Conservation (phyloP, 2,797 vertebrate species). For the Gadopsis marmoratus region DNA sequence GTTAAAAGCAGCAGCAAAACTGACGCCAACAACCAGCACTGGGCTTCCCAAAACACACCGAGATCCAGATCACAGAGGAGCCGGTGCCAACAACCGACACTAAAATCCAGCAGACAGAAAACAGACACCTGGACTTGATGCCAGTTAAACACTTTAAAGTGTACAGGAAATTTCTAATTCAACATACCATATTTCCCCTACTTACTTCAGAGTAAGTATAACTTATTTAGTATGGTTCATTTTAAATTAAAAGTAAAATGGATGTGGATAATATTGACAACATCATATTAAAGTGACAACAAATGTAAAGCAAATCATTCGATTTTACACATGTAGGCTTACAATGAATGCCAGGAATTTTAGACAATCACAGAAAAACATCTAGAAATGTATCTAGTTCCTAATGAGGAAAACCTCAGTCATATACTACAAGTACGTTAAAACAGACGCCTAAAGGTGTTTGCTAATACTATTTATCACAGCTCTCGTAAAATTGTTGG, state of each 20-base stretch:
- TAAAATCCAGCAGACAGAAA: conserved; percentile 63
- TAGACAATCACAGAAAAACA: conserved; percentile 8
- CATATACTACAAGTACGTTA: conserved; percentile 8
- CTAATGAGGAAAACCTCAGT: conserved; percentile 8
- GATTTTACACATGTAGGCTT: not conserved
- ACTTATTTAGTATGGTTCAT: not conserved
- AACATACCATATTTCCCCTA: not conserved
- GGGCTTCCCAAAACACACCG: conserved; percentile 55
- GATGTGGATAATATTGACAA: not conserved
- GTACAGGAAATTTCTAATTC: not conserved
- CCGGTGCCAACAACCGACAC: conserved; percentile 27
- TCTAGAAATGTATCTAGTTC: not conserved
- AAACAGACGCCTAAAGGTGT: conserved; percentile 2
- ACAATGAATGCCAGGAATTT: not conserved
- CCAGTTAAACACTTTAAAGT: not conserved
- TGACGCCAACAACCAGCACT: conserved; percentile 61
- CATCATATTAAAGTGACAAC: conserved; percentile 8
- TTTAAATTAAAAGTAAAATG: conserved; percentile 11
- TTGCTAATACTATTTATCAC: not conserved
- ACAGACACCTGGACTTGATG: conserved; percentile 3
- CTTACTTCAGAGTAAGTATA: not conserved
- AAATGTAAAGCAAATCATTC: not conserved
- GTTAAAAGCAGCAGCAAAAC: conserved; percentile 76
- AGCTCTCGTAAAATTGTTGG: conserved; percentile 1
- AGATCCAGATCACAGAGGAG: conserved; percentile 34